These are phyloP conservation scores for Tachina fera DNA, from an alignment of 2,888 invertebrate genomes.

Conservation along the genomic window DNA sequence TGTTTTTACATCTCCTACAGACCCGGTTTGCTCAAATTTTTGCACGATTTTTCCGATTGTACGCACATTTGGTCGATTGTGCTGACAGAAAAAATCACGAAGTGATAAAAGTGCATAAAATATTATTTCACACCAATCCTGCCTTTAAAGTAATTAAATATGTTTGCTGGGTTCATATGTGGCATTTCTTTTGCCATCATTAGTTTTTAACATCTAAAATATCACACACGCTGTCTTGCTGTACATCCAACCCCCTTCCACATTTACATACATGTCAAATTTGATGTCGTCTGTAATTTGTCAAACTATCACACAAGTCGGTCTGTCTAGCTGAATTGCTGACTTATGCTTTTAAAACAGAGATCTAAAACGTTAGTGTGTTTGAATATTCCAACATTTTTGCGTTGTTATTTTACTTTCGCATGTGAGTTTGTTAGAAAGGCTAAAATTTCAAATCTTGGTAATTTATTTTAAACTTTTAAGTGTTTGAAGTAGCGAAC, in stretches of 20 bases:
- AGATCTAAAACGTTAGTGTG: background rate
- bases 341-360: background rate
- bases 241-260: background rate
- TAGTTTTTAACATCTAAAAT: slow-evolving; percentile 56
- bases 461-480: slow-evolving; percentile 34
- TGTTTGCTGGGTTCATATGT: slow-evolving; percentile 25
- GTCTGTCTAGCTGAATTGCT: slow-evolving; percentile 7
- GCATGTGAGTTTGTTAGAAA: slow-evolving; percentile 7
- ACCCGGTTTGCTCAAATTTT: too few species aligned
- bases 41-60: too few species aligned
- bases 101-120: too few species aligned
- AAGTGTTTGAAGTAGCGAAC: slow-evolving; percentile 25
- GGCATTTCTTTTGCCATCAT: slow-evolving; percentile 38
- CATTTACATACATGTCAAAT: slow-evolving; percentile 77
- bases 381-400: background rate
- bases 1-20: too few species aligned
- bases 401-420: background rate
- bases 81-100: too few species aligned
- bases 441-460: slow-evolving; percentile 20
- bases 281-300: slow-evolving; percentile 79
- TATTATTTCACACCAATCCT: too few species aligned
- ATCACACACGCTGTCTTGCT: slow-evolving; percentile 7
- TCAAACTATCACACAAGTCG: slow-evolving; percentile 75
- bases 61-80: too few species aligned
- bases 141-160: too few species aligned